Conservation (phyloP, 1,140 invertebrate genomes). For the Teleopsis dalmanni region DNA sequence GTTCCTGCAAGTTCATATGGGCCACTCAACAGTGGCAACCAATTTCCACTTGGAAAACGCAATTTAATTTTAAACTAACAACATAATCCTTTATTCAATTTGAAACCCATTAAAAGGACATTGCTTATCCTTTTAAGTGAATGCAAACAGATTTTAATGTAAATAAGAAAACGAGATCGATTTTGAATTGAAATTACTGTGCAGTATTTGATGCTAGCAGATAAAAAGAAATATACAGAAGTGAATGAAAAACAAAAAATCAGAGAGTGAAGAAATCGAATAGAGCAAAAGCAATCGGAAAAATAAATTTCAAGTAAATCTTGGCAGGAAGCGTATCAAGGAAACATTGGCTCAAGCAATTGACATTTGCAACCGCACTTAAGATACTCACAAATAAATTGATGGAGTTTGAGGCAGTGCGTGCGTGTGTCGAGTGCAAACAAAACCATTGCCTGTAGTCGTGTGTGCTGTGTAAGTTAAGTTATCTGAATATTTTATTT, state of each 20-base stretch:
- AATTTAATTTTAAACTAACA: conserved; percentile 45
- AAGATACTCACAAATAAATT: conserved; percentile 17
- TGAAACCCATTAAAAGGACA: conserved; percentile 46
- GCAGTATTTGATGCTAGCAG: neutral
- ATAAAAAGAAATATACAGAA: neutral
- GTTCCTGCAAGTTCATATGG: too few relatives aligned
- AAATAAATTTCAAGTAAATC: neutral
- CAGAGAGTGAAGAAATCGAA: too few relatives aligned
- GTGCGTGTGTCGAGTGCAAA: too few relatives aligned
- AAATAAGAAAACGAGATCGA: conserved; percentile 45
- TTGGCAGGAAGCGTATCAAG: neutral
- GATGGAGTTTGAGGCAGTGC: neutral
- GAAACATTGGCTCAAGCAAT: conserved; percentile 18
- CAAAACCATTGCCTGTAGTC: too few relatives aligned
- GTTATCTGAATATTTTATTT: conserved; percentile 3
- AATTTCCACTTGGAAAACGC: conserved; percentile 29
- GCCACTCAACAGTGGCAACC: conserved; percentile 1
- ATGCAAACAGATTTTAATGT: conserved; percentile 46
- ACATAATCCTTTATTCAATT: conserved; percentile 47
- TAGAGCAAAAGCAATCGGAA: too few relatives aligned
- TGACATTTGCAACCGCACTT: conserved; percentile 45
- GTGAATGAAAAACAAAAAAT: neutral
- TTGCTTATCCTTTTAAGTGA: conserved; percentile 46
- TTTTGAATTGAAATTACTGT: conserved; percentile 15
- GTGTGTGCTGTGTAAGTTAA: neutral